Conservation (phyloP, 2,797 vertebrate species). For the Danio aesculapii region DNA sequence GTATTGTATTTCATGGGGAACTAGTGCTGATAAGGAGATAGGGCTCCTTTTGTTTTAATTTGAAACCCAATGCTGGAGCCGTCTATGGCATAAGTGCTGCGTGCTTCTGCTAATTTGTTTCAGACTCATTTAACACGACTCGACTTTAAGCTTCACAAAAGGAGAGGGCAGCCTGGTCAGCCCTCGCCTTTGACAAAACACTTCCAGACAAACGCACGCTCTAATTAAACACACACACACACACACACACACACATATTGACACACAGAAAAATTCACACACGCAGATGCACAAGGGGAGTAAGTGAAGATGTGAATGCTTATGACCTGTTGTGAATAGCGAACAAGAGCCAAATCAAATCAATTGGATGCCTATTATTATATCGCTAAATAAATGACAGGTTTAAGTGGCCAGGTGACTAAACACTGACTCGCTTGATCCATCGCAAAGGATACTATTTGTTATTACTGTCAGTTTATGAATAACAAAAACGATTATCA, state of each 20-base stretch:
- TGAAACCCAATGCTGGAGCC: slow-evolving; percentile 83
- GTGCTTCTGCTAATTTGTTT: slow-evolving; percentile 78
- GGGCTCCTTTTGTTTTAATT: slow-evolving; percentile 85
- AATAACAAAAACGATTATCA: neutral
- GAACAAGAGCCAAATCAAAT: slow-evolving; percentile 20
- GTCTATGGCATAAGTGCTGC: slow-evolving; percentile 80
- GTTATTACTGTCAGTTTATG: no score
- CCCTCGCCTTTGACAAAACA: slow-evolving; percentile 55
- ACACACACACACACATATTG: slow-evolving; percentile 44
- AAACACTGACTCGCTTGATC: neutral
- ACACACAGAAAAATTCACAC: slow-evolving; percentile 35
- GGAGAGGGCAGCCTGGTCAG: slow-evolving; percentile 60
- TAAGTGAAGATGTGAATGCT: slow-evolving; percentile 43
- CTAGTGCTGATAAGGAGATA: slow-evolving; percentile 81
- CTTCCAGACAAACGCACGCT: slow-evolving; percentile 53
- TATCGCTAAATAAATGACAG: neutral
- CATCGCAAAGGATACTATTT: no score
- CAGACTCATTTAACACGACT: slow-evolving; percentile 80
- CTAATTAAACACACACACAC: slow-evolving; percentile 51
- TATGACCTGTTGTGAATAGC: slow-evolving; percentile 31
- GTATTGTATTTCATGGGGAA: slow-evolving; percentile 82
- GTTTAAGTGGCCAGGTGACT: slow-evolving; percentile 9
- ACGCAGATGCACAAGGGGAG: slow-evolving; percentile 14
- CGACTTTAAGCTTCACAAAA: slow-evolving; percentile 62
- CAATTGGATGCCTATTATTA: neutral